Evolutionary conservation across 2,797 vertebrate genomes (phyloP).

Genomic region (Sciurus carolinensis): DNA sequence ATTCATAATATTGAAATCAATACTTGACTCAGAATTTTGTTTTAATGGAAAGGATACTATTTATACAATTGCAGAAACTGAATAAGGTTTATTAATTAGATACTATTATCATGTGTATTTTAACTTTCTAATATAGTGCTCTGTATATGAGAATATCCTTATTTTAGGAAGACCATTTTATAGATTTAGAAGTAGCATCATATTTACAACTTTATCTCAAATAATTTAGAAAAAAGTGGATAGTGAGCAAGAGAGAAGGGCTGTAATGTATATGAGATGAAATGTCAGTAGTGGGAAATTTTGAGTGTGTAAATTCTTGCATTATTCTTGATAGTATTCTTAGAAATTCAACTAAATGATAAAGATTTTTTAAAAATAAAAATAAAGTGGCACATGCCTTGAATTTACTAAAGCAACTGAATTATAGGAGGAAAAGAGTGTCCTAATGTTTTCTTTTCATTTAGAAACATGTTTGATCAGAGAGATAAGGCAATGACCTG

Average conservation of each 20-base stretch:
- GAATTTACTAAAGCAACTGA: background rate
- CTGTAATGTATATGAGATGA: background rate
- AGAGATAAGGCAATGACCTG: background rate
- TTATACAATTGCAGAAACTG: background rate
- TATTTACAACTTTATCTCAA: background rate
- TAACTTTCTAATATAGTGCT: background rate
- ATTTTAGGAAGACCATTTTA: background rate
- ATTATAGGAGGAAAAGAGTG: background rate
- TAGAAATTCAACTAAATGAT: background rate
- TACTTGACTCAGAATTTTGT: background rate
- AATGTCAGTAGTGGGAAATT: background rate
- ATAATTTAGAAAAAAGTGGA: background rate
- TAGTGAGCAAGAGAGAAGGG: background rate
- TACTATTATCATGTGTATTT: background rate
- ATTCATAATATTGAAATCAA: background rate
- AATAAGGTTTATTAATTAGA: background rate
- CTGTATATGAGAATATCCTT: background rate
- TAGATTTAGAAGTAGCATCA: background rate
- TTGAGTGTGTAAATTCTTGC: background rate
- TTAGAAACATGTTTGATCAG: background rate
- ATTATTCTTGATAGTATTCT: background rate
- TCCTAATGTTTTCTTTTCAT: background rate
- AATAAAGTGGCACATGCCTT: background rate
- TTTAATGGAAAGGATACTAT: background rate
- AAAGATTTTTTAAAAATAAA: background rate